Percentiles rank a stretch among this genome's conserved stretches.
phyloP scores from a whole-genome alignment of 2,797 vertebrate genomes.

The Sciaenops ocellatus region DNA sequence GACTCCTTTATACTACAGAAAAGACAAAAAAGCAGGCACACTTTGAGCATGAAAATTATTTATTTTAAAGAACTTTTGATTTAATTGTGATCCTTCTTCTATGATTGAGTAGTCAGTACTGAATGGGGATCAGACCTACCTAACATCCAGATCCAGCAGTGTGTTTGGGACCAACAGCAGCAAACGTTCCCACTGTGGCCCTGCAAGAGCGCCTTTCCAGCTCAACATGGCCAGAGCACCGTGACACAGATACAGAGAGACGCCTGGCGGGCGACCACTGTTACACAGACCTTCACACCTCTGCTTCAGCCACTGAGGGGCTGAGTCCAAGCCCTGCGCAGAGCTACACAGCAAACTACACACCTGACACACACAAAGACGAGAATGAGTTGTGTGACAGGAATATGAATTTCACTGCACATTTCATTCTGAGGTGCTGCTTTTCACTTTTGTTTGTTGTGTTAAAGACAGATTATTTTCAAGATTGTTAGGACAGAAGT shows the following conservation, averaged over 20 bases:
- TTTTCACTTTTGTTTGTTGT: background rate
- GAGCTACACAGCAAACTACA: conserved; percentile 84
- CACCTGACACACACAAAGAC: conserved; percentile 81
- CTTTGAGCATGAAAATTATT: no score
- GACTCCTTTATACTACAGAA: conserved; percentile 92
- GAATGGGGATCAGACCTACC: conserved; percentile 78
- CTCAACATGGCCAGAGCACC: conserved; percentile 94
- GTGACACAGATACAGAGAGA: conserved; percentile 92
- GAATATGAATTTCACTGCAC: background rate
- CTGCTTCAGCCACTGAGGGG: conserved; percentile 88
- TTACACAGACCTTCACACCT: conserved; percentile 84
- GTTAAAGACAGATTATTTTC: no score
- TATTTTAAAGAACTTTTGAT: background rate
- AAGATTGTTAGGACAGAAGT: background rate
- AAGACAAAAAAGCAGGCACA: background rate
- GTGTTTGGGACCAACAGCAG: conserved; percentile 86
- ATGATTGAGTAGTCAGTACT: background rate
- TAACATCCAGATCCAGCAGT: conserved; percentile 89
- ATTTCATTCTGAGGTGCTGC: background rate
- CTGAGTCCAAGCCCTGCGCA: conserved; percentile 18
- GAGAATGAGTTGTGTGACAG: background rate
- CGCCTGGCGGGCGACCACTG: conserved; percentile 66
- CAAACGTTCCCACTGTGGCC: conserved; percentile 85
- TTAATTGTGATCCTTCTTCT: background rate
- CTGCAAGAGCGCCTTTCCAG: conserved; percentile 86